Evolutionary conservation across 2,888 invertebrate genomes (phyloP).

Genomic region (Calephelis perditalis): DNA sequence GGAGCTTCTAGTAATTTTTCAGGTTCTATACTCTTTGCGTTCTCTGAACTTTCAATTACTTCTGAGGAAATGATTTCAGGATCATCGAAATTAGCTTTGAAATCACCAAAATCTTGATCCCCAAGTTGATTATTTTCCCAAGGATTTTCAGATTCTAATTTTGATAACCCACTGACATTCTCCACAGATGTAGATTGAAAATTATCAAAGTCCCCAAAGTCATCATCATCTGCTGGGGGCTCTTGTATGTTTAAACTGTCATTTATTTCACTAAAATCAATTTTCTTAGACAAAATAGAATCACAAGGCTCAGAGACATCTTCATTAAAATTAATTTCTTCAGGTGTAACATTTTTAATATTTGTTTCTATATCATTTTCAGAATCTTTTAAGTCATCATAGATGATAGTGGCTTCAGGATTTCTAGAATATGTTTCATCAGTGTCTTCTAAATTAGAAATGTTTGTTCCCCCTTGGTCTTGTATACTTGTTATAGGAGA

Average conservation of each 20-base stretch:
- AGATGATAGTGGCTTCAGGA: neutral
- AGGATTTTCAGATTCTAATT: constrained; percentile 49
- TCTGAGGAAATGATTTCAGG: constrained; percentile 14
- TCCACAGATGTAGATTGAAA: constrained; percentile 58
- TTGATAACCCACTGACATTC: constrained; percentile 25
- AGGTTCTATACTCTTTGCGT: neutral
- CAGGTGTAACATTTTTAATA: constrained; percentile 4
- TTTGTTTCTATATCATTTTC: constrained; percentile 9
- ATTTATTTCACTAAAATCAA: neutral
- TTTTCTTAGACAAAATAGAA: neutral
- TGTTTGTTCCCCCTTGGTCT: constrained; percentile 27
- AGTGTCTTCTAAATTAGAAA: constrained; percentile 6
- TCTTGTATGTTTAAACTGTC: neutral
- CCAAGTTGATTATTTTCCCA: constrained; percentile 48
- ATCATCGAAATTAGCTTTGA: constrained; percentile 57
- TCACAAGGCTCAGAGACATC: neutral
- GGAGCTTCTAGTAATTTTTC: neutral
- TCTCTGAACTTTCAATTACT: constrained; percentile 16
- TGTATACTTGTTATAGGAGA: constrained; percentile 25
- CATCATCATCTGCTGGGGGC: constrained; percentile 22
- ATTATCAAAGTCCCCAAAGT: constrained; percentile 73
- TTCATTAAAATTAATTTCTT: neutral
- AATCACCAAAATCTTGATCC: constrained; percentile 50
- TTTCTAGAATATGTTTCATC: neutral
- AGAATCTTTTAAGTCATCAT: neutral